phyloP scores from a whole-genome alignment of 2,113 vertebrate species.

The Prionailurus bengalensis region DNA sequence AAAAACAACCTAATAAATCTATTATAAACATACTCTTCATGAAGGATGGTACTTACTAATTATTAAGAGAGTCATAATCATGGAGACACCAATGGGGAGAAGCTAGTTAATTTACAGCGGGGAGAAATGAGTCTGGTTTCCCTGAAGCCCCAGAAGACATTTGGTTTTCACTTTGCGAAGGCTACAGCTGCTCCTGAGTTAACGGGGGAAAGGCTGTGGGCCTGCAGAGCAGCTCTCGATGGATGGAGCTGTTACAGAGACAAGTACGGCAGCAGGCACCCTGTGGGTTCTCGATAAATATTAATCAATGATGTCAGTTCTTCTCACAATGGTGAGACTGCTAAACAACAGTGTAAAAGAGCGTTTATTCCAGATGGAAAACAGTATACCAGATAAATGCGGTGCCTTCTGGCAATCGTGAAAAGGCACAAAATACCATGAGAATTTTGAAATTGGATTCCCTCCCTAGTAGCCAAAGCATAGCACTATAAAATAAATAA shows the following conservation, averaged over 20 bases:
- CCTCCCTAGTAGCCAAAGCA: background rate
- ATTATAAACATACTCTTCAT: slow-evolving; percentile 63
- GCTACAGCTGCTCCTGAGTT: slow-evolving; percentile 72
- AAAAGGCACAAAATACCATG: background rate
- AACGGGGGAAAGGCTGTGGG: background rate
- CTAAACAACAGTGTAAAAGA: slow-evolving; percentile 41
- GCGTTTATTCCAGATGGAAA: slow-evolving; percentile 43
- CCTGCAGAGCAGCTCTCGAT: background rate
- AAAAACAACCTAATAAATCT: slow-evolving; percentile 78
- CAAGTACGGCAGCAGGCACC: background rate
- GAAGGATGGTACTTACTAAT: slow-evolving; percentile 77
- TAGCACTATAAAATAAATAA: slow-evolving; percentile 15
- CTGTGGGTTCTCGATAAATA: slow-evolving; percentile 57
- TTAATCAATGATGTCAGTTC: slow-evolving; percentile 58
- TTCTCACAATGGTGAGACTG: slow-evolving; percentile 20
- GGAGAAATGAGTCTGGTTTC: slow-evolving; percentile 20
- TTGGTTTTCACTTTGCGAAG: slow-evolving; percentile 62
- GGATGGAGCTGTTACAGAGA: background rate
- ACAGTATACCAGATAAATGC: background rate
- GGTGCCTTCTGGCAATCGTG: background rate
- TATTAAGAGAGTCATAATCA: slow-evolving; percentile 76
- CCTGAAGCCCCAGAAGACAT: slow-evolving; percentile 54
- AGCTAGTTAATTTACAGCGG: slow-evolving; percentile 72
- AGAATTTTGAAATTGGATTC: slow-evolving; percentile 42
- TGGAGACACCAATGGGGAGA: slow-evolving; percentile 72